Percentiles rank a stretch among this genome's conserved stretches.
phyloP scores from a whole-genome alignment of 2,888 invertebrate genomes.

The Parapristionchus giblindavisi region DNA sequence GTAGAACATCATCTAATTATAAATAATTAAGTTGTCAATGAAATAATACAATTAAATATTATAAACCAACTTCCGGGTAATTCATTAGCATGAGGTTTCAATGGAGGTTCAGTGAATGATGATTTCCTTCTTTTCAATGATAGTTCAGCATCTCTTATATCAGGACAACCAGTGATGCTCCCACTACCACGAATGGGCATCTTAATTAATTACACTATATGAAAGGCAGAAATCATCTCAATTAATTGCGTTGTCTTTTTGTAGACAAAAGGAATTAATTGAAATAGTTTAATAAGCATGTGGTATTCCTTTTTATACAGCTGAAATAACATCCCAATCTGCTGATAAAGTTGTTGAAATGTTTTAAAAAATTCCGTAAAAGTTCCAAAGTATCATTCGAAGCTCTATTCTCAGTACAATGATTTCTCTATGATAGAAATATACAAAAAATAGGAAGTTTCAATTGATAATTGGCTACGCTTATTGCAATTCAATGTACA shows the following conservation, averaged over 20 bases:
- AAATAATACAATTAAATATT: background rate
- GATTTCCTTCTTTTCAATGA: slow-evolving; percentile 17
- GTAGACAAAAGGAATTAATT: too few relatives aligned
- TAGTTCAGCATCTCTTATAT: slow-evolving; percentile 11
- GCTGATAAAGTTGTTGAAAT: too few relatives aligned
- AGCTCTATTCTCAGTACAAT: too few relatives aligned
- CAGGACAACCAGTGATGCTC: slow-evolving; percentile 25
- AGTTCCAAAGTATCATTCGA: too few relatives aligned
- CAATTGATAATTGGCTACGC: too few relatives aligned
- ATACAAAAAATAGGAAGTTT: too few relatives aligned
- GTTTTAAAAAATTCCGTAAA: too few relatives aligned
- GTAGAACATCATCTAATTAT: slow-evolving; percentile 47
- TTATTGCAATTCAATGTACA: too few relatives aligned
- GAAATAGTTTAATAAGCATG: too few relatives aligned
- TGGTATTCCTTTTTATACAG: too few relatives aligned
- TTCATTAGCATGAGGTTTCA: slow-evolving; percentile 11
- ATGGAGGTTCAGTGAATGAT: slow-evolving; percentile 24
- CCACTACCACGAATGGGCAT: slow-evolving; percentile 30
- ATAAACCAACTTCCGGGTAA: slow-evolving; percentile 12
- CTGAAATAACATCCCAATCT: too few relatives aligned
- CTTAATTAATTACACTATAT: background rate
- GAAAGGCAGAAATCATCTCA: background rate
- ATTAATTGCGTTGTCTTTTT: background rate
- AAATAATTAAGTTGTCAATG: background rate
- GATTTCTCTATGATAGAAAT: too few relatives aligned